Evolutionary conservation across 1,140 invertebrate genomes (phyloP), one percentile per base, ranked within the genome.

Genomic region (Lordiphosa clarofinis): DNA sequence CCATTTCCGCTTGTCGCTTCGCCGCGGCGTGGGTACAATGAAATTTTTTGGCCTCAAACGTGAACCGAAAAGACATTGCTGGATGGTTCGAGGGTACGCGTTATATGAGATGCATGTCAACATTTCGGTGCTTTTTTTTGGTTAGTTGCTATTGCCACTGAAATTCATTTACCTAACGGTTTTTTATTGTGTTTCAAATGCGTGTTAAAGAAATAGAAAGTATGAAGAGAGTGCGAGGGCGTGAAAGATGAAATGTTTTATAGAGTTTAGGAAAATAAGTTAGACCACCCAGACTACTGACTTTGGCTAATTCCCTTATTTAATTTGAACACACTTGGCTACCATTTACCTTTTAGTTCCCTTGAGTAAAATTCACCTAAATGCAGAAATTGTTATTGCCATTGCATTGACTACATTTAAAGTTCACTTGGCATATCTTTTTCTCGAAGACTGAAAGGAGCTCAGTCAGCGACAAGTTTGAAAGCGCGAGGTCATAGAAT

Each of bases 41-140:
- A 81, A 81, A 70, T 69, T 78, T 71, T 59, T 82, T 70, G 73
- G 63, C 73, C 67, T 62, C 64, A 65, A 71, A 71, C 64, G 58
- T 71, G 68, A 73, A 66, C 64, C 37, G 44, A 73, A 75, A 59
- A 64, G 54, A 75, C 68, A 49, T 58, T 50, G 60, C 40, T 38
- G 43, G 36, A 28, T 11, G 40, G 0, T 31, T 24, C 11, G 36
- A 56, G 64, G 56, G 56, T 74, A 81, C 66, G 70, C 75, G 70
- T 81, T 81, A 81, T 81, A 72, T 81, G 76, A 82, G 78, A 82
- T 82, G 76, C 76, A 82, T 82, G 76, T 82, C 76, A 81, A 82
- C 75, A 46, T 57, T 62, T 49, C 37, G 10, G 11, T 31, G 11
- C 8, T 36, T n/a, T 48, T n/a, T 40, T 52, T 43, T 56, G 31